A percentile compares a stretch with the other conserved stretches of the same genome.
phyloP scores from a whole-genome alignment of 2,113 vertebrate species.

The Arizona elegans region DNA sequence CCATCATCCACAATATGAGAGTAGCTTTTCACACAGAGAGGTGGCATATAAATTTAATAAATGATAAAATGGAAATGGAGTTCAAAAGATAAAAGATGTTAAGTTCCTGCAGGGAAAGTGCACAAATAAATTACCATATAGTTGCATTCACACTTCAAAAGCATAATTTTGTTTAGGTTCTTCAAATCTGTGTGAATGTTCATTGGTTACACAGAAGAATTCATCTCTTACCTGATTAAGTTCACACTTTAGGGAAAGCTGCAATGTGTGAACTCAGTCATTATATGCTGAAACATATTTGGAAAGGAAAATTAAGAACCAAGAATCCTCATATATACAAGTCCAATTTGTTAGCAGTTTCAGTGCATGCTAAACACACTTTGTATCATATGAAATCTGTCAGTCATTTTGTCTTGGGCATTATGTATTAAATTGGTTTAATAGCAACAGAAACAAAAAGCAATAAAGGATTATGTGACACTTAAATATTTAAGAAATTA shows the following conservation, averaged over 20 bases:
- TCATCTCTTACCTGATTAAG: not conserved
- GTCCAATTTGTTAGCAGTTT: not conserved
- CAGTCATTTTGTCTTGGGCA: not conserved
- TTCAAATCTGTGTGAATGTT: not conserved
- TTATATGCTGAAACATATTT: not conserved
- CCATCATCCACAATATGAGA: not conserved
- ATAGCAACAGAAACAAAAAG: not conserved
- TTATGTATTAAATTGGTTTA: not conserved
- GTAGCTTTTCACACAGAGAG: not conserved
- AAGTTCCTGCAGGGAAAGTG: not conserved
- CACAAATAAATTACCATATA: not conserved
- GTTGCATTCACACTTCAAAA: not conserved
- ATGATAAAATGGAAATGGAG: not conserved
- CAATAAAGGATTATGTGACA: not conserved
- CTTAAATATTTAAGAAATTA: not conserved
- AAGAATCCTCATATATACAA: not conserved
- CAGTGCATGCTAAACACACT: not conserved
- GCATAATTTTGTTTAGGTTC: not conserved
- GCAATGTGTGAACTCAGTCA: not conserved
- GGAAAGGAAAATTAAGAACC: not conserved
- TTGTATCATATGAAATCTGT: not conserved
- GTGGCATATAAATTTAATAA: not conserved
- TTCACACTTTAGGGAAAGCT: not conserved
- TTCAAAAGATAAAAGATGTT: not conserved
- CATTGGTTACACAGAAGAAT: not conserved